Evolutionary conservation across 2,888 invertebrate genomes (phyloP).

Genomic region (Cynaeus angustus): DNA sequence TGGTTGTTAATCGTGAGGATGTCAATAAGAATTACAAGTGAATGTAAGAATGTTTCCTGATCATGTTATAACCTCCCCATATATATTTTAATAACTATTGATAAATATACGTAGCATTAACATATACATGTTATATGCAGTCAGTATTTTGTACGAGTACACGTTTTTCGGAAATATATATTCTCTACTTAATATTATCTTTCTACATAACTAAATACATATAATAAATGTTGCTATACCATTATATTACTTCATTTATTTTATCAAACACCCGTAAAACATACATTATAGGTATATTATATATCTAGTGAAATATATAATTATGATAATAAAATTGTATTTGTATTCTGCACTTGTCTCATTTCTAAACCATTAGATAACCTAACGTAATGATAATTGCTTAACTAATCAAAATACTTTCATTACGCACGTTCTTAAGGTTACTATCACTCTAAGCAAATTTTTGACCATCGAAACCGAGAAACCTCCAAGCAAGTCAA

Average conservation of each 20-base stretch:
- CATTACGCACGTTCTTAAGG: not conserved
- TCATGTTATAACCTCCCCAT: conserved; percentile 68
- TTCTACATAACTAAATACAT: conserved; percentile 70
- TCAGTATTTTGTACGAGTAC: conserved; percentile 73
- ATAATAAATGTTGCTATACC: conserved; percentile 72
- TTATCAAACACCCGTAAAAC: conserved; percentile 72
- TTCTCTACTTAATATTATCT: conserved; percentile 71
- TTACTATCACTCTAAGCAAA: too few species aligned
- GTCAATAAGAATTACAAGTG: conserved; percentile 69
- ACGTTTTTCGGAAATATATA: conserved; percentile 71
- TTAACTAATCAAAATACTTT: conserved; percentile 9
- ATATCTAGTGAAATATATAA: conserved; percentile 72
- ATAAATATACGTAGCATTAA: conserved; percentile 69
- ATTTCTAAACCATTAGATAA: conserved; percentile 40
- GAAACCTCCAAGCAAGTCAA: too few species aligned
- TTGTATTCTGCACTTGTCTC: conserved; percentile 68
- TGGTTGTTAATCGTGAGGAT: conserved; percentile 70
- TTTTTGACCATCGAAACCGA: too few species aligned
- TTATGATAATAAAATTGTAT: conserved; percentile 73
- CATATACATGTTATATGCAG: conserved; percentile 65
- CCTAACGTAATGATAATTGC: not conserved
- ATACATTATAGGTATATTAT: conserved; percentile 71
- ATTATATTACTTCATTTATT: conserved; percentile 71
- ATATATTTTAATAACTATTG: conserved; percentile 68
- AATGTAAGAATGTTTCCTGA: conserved; percentile 64